Evolutionary conservation across 2,113 vertebrate species (phyloP), one percentile per base, ranked within the genome.

Genomic region (Tapirus terrestris): DNA sequence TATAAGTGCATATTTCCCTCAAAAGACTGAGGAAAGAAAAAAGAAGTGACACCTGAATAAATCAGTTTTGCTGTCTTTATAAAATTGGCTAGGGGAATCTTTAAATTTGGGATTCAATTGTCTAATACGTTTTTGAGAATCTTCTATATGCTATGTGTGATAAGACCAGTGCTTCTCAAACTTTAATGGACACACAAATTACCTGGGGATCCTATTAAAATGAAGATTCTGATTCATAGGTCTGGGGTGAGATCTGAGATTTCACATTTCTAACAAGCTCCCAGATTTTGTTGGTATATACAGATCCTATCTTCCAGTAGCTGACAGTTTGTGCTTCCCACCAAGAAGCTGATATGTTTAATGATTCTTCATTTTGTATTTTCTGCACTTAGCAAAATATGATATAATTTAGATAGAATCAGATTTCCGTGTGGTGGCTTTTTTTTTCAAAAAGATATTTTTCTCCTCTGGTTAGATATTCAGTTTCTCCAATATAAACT

Each of bases 21-120:
- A 70, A 95, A 94, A 73, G 58, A 89, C 29, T 58, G 36, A 56
- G 61, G 31, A 61, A 31, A 16, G 21, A 84, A 81, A 93, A 91
- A 61, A 43, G 58, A 53, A 39, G 21, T 82, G 61, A 92, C 29
- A 90, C 23, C 60, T 88, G 45, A 97, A 51, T 90, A 85, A 91
- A 45, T 86, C 9, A 77, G 20, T 92, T 91, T 93, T 94, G 9
- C 63, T 87, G 9, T 96, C 83, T 91, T 94, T 85, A 94, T 70
- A 88, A 94, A 81, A 83, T 63, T 76, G 7, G 16, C 83, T 91
- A 80, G 8, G 33, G 68, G 27, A 92, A 18, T 67, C 45, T 91
- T 96, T 93, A 88, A 70, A 86, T 67, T 93, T 58, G 60, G 13
- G 27, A 87, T 84, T 77, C 33, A 72, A 12, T 83, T 60, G 16